Evolutionary conservation across 2,797 vertebrate genomes (phyloP), one percentile per base, ranked within the genome.

Genomic region (Pangasius krempfi): DNA sequence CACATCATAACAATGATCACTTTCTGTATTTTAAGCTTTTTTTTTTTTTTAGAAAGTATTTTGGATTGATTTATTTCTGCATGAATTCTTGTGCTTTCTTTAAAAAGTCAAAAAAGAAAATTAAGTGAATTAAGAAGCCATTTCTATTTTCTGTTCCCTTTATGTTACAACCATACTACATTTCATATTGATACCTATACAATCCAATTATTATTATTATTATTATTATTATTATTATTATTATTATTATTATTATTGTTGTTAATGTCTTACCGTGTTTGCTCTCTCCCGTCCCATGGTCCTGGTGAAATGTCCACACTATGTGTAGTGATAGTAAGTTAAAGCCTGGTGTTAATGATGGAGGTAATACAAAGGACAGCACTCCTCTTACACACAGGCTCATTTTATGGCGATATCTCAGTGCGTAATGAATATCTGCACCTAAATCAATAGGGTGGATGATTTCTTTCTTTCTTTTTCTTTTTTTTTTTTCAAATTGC

Each of bases 191-290:
- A 14, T 72, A 5, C 1, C 6, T 88, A 87, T 90, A 44, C n/a
- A 30, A 88, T 90, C 30, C 10, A 22, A 79, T 92, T 84, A 88
- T 80, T 85, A n/a, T 86, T 68, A 40, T 58, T 68, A 52, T 56
- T 86, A 75, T 79, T 87, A 50, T 82, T 47, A 88, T 92, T 85
- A 68, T 89, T 80, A 84, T 89, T 88, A 75, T 87, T 85, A 84
- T 91, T 89, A 87, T 89, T 86, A 66, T 86, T 44, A 87, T 92
- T 54, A 89, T 90, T 89, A 94, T 90, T 89, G 88, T 93, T 86
- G 70, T 92, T 64, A 87, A 79, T 70, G 84, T 88, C 95, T 96
- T 96, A 96, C 94, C 95, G 94, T 96, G 84, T 58, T 84, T 89
- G 91, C 91, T 90, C 16, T 90, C 89, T 92, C 85, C 90, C 87